Base-by-base conservation (phyloP, 2,888 invertebrate genomes). In the Aplocera efformata region DNA sequence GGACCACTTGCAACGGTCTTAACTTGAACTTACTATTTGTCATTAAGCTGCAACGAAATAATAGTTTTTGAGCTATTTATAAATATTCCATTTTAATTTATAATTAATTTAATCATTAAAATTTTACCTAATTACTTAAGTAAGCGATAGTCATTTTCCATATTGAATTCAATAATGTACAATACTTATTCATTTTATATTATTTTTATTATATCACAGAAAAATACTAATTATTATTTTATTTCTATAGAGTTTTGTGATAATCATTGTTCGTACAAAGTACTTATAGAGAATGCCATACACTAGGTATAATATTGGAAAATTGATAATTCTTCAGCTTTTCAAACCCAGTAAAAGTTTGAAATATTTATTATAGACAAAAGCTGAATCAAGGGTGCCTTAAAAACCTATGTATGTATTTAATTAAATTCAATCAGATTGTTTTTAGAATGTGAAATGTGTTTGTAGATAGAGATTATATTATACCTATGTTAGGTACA, bases 301-400 rank as follows among this genome's bases (percentile, higher is more conserved):
- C 24, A 45, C 13, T 17, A 17, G 5, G 13, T 17, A 17, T 17
- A 17, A 10, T n/a, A 29, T 30, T 20, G 1, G 24, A 33, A 32
- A 32, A 24, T 27, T 24, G 7, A 9, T n/a, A 13, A 26, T 11
- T 32, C 41, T 38, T 32, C 22, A 34, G 31, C 34, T 26, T 22
- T 0, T 27, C 17, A 31, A 32, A 13, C 25, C 25, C 10, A 6
- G 10, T 35, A 22, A 32, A 9, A 10, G 9, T 10, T 10, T 6
- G 11, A n/a, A 10, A 21, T 28, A 20, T 32, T 22, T 26, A 32
- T 28, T 53, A 3, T 3, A 3, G 13, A 17, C 13, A 47, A 69
- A 74, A 76, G 84, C 83, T 84, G 84, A 83, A 83, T 84, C 80
- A 60, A 79, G 65, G 82, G 83, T 84, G 84, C 80, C 72, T 34